Conservation (phyloP, 2,888 invertebrate species). For the Omphaloscelis lunosa region DNA sequence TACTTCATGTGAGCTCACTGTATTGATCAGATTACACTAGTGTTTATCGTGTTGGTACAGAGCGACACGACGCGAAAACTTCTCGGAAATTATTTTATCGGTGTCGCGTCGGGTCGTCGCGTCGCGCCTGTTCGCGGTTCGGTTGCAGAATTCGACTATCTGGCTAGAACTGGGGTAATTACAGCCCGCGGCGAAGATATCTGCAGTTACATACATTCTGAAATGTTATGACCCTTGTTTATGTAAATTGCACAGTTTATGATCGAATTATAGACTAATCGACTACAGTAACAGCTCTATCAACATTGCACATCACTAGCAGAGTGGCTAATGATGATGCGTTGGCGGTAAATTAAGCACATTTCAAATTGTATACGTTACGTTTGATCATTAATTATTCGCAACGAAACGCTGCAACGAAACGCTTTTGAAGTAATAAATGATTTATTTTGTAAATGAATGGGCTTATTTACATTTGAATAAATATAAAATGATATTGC, state of each 20-base stretch:
- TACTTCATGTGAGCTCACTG: conserved; percentile 48
- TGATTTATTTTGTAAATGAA: conserved; percentile 42
- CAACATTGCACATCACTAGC: conserved; percentile 45
- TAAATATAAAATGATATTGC: conserved; percentile 23
- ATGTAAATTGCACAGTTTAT: conserved; percentile 33
- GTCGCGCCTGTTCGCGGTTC: not conserved
- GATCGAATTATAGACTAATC: conserved; percentile 48
- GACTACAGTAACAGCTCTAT: conserved; percentile 15
- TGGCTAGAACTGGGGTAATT: conserved; percentile 47
- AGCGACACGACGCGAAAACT: too few relatives aligned
- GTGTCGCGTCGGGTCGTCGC: too few relatives aligned
- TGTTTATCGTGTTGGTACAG: conserved; percentile 21
- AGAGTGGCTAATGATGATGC: conserved; percentile 43
- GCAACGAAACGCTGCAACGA: conserved; percentile 25
- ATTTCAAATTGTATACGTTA: conserved; percentile 31
- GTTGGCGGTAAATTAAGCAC: conserved; percentile 37
- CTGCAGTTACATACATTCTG: conserved; percentile 27
- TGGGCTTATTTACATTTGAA: conserved; percentile 56
- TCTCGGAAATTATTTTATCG: too few relatives aligned
- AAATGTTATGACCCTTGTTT: conserved; percentile 39
- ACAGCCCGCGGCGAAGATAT: conserved; percentile 26
- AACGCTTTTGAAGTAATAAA: conserved; percentile 38
- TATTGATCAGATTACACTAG: conserved; percentile 65
- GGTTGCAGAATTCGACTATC: conserved; percentile 16
- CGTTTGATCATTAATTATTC: conserved; percentile 49